Evolutionary conservation across 2,888 invertebrate species (phyloP), one percentile per base, ranked within the genome.

Genomic region (Buathra laborator): DNA sequence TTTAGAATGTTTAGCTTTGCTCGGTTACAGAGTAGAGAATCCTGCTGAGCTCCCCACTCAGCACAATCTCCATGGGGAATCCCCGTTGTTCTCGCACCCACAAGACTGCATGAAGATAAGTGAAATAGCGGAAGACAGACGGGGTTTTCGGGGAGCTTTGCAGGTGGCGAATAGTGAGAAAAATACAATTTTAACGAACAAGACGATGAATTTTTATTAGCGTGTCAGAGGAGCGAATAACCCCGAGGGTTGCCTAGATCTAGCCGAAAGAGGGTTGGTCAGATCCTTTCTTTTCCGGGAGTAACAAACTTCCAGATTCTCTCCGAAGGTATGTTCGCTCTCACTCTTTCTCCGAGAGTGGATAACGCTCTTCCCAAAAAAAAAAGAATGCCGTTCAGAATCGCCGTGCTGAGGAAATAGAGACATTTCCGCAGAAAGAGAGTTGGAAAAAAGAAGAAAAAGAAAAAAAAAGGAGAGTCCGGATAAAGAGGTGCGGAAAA

Each of bases 161-260:
- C 19, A 56, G 56, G 48, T 37, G 67, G 53, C 67, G 71, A 79
- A 83, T 68, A 71, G 72, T 71, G 81, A 67, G 70, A 66, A 67
- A 68, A 84, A 67, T 29, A 77, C 67, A 29, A 53, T 70, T 72
- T 62, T 74, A 74, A 77, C 48, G 81, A 77, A 72, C 29, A 51
- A 10, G 66, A 72, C 71, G 72, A 84, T 81, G 76, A 72, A 84
- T 81, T 84, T 84, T 72, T 44, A 84, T 81, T 77, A 81, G 44
- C 14, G 16, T 56, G 48, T n/a, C 16, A 24, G 14, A 44, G n/a
- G 16, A 51, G 24, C 46, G 66, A 56, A 76, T 51, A 32, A 56
- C 2, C 9, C 14, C 46, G 16, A 10, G 19, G 37, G 43, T 74
- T 46, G 64, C 9, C 51, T 10, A 10, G n/a, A 16, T 71, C 66